Conservation (phyloP, 2,113 vertebrate genomes). For the Centropus bengalensis region DNA sequence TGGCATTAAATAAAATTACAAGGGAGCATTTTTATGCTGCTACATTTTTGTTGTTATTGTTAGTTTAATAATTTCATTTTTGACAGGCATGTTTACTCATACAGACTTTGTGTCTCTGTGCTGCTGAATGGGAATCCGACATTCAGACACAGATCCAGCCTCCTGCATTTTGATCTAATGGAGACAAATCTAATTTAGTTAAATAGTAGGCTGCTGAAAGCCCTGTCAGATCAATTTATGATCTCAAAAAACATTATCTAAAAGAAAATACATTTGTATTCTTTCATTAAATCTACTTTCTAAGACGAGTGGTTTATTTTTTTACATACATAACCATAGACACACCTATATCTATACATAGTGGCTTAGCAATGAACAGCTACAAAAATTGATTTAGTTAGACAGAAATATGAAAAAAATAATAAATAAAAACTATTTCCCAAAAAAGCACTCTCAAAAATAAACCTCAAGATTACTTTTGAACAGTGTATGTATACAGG, state of each 20-base stretch:
- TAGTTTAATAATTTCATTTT: slow-evolving; percentile 10
- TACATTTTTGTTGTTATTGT: not conserved
- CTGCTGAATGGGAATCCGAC: not conserved
- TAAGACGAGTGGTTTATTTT: not conserved
- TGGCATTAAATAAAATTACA: slow-evolving; percentile 4
- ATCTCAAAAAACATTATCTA: not conserved
- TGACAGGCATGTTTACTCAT: not conserved
- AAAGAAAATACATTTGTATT: not conserved
- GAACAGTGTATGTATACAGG: not conserved
- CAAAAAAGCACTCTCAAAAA: not conserved
- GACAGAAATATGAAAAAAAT: not conserved
- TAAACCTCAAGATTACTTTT: not conserved
- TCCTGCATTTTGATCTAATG: slow-evolving; percentile 20
- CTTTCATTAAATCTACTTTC: not conserved
- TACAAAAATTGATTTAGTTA: not conserved
- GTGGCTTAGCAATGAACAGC: not conserved
- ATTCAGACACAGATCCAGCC: not conserved
- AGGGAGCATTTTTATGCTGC: not conserved
- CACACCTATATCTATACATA: fast-evolving
- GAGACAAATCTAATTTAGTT: slow-evolving; percentile 15
- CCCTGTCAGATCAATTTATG: slow-evolving; percentile 13
- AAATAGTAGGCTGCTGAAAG: not conserved
- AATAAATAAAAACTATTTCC: not conserved
- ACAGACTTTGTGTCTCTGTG: slow-evolving; percentile 25
- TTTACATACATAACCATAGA: no score